phyloP scores from a whole-genome alignment of 2,113 vertebrate species.

The Planiliza haematocheilus region DNA sequence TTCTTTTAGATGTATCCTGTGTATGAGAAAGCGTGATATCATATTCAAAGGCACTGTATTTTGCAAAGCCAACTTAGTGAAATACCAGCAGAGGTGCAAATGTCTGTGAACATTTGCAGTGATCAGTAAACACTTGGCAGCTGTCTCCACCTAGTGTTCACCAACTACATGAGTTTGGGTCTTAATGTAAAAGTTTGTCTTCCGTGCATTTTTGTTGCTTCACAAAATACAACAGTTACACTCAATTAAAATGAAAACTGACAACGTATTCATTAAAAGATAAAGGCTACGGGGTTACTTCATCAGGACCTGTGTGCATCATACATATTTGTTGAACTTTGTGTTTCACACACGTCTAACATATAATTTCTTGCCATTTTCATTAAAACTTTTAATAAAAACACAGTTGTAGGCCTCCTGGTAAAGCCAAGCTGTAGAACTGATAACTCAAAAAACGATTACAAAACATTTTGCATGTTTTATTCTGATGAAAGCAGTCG shows the following conservation, averaged over 20 bases:
- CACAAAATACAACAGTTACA: not conserved
- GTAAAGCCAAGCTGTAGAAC: no score
- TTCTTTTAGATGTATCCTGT: not conserved
- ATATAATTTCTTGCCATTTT: no score
- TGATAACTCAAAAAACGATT: constrained; percentile 7
- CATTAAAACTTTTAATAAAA: no score
- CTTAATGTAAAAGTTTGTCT: not conserved
- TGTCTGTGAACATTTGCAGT: not conserved
- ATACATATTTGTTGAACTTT: no score
- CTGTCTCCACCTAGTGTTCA: constrained; percentile 90
- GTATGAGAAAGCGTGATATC: not conserved
- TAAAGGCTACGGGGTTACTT: no score
- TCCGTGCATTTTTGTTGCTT: not conserved
- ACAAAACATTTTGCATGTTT: constrained; percentile 50
- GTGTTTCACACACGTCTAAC: no score
- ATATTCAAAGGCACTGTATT: not conserved
- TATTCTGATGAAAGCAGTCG: constrained; percentile 67
- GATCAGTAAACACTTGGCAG: constrained; percentile 39
- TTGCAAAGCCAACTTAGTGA: not conserved
- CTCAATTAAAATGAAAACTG: no score
- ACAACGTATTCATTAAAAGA: no score
- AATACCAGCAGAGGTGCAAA: no score
- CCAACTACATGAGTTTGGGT: not conserved
- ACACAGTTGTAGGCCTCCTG: no score
- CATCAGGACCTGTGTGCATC: no score